Conservation (phyloP, 2,113 vertebrate genomes). For the Nesoenas mayeri region DNA sequence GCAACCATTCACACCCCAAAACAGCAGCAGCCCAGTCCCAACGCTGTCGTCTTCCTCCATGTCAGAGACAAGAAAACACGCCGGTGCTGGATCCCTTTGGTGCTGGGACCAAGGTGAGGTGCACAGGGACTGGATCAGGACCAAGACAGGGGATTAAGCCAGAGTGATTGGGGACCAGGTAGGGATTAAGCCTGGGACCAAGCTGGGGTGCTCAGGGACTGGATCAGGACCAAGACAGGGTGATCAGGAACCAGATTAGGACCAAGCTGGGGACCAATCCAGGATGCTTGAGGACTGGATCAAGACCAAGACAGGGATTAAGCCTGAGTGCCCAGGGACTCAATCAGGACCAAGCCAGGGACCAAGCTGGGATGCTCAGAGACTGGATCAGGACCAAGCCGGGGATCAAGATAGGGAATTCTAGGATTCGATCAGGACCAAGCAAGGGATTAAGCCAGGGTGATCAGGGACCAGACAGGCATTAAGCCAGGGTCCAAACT, state of each 20-base stretch:
- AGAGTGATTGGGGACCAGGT: accelerated
- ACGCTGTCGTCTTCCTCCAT: accelerated
- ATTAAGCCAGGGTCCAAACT: neutral
- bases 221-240: neutral
- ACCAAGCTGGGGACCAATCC: neutral
- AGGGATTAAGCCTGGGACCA: too few species aligned
- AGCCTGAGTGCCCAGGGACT: too few species aligned
- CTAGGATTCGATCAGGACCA: too few species aligned
- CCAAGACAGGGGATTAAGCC: neutral
- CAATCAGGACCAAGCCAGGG: neutral
- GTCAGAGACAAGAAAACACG: accelerated
- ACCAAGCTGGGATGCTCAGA: neutral
- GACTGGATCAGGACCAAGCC: too few species aligned
- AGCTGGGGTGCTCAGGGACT: too few species aligned
- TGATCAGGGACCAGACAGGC: too few species aligned
- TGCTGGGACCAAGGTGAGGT: neutral
- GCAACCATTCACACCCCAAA: accelerated
- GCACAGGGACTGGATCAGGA: neutral
- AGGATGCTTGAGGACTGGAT: too few species aligned
- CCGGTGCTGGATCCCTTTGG: accelerated
- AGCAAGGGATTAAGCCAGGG: too few species aligned
- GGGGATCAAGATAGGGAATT: neutral
- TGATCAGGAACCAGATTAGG: neutral
- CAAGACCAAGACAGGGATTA: neutral
- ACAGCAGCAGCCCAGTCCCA: neutral